Conservation (phyloP, 2,113 vertebrate species). For the Ctenodactylus gundi region DNA sequence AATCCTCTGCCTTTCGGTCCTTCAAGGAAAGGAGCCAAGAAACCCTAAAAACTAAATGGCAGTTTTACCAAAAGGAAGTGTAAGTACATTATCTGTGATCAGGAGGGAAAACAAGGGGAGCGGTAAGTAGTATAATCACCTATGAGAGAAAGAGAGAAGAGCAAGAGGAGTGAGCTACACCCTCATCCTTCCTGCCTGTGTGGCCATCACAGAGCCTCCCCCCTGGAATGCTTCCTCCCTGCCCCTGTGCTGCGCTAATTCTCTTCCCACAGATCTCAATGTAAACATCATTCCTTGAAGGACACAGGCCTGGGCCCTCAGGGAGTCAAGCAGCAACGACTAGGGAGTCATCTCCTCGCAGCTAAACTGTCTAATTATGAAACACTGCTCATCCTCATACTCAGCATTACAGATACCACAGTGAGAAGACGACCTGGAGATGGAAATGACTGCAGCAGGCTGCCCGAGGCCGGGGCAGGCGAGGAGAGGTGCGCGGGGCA, state of each 20-base stretch:
- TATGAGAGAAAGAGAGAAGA: background rate
- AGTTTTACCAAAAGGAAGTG: background rate
- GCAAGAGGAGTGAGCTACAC: background rate
- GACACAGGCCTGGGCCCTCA: background rate
- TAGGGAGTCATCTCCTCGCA: background rate
- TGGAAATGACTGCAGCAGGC: background rate
- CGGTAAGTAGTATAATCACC: background rate
- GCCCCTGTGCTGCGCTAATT: background rate
- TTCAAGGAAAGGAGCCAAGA: background rate
- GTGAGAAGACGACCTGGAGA: background rate
- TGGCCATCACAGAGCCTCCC: background rate
- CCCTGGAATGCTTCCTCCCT: background rate
- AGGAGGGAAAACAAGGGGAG: background rate
- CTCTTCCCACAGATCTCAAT: background rate
- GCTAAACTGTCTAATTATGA: background rate
- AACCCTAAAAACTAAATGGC: background rate
- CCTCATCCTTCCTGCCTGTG: background rate
- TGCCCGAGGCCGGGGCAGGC: background rate
- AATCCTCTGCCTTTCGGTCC: background rate
- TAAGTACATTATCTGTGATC: background rate
- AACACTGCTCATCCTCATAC: background rate
- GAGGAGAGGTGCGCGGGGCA: fast-evolving
- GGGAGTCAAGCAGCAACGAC: too few relatives aligned
- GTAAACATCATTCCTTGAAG: background rate
- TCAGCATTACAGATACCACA: fast-evolving